Percentiles rank a stretch among this genome's conserved stretches.
phyloP scores from a whole-genome alignment of 2,113 vertebrate genomes.

The Pao palembangensis region DNA sequence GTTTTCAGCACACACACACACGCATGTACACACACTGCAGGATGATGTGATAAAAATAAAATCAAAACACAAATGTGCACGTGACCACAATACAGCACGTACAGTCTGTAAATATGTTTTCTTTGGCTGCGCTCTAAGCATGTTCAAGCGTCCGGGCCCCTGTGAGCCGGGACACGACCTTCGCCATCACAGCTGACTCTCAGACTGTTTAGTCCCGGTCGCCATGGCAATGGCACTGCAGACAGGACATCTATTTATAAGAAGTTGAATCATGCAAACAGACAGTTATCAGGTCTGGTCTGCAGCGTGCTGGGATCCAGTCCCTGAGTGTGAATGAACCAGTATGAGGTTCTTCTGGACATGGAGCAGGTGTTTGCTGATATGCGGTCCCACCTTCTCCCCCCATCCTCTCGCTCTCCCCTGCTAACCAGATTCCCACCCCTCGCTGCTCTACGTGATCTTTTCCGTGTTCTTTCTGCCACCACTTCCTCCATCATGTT shows the following conservation, averaged over 20 bases:
- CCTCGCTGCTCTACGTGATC: conserved; percentile 16
- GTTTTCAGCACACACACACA: background rate
- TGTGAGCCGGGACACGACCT: conserved; percentile 61
- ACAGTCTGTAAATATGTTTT: background rate
- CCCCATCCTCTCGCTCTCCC: background rate
- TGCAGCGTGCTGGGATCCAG: conserved; percentile 7
- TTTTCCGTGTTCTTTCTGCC: conserved; percentile 34
- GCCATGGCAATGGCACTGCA: conserved; percentile 56
- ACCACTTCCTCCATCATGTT: conserved; percentile 43
- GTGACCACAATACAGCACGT: background rate
- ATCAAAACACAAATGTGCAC: too few species aligned
- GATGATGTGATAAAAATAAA: too few species aligned
- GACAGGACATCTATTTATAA: conserved; percentile 63
- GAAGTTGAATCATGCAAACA: conserved; percentile 34
- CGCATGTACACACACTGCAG: too few species aligned
- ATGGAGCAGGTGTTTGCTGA: conserved; percentile 18
- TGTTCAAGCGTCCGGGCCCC: background rate
- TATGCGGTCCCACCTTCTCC: background rate
- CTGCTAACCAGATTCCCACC: conserved; percentile 13
- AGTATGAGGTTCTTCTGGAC: background rate
- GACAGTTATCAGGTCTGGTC: conserved; percentile 59
- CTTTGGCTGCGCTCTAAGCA: background rate
- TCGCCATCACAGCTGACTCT: conserved; percentile 61
- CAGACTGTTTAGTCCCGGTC: conserved; percentile 59
- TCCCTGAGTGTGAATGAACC: background rate